These are phyloP conservation scores for Zhengitettix transpicula DNA, from an alignment of 2,888 invertebrate species.

Conservation along the genomic window DNA sequence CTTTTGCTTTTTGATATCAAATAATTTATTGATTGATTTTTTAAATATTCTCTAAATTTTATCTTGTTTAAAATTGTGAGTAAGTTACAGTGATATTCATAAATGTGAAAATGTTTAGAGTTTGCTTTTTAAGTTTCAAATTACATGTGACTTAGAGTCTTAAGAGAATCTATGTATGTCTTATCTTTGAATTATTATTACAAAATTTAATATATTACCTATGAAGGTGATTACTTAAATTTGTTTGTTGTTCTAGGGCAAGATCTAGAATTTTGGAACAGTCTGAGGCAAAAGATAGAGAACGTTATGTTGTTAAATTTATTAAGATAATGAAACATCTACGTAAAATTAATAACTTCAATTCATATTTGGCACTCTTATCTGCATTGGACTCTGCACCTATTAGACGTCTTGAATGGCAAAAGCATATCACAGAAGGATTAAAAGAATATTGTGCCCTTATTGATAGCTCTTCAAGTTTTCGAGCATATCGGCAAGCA, in stretches of 20 bases:
- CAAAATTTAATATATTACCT: no score
- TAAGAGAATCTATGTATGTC: no score
- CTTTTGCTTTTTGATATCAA: no score
- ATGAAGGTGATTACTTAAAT: no score
- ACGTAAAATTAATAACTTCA: conserved; percentile 94
- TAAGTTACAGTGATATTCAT: no score
- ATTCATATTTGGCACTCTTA: conserved; percentile 89
- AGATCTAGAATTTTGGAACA: conserved; percentile 83
- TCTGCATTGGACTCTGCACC: conserved; percentile 96
- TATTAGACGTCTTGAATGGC: conserved; percentile 81
- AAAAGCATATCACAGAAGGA: conserved; percentile 77
- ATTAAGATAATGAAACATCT: conserved; percentile 97
- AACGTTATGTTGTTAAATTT: conserved; percentile 86
- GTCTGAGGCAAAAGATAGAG: conserved; percentile 85
- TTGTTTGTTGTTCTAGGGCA: conserved; percentile 35
- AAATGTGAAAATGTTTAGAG: no score
- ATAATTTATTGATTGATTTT: no score
- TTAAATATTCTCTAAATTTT: no score
- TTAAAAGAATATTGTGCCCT: conserved; percentile 88
- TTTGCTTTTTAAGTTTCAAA: no score
- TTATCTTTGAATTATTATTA: no score
- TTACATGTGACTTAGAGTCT: no score
- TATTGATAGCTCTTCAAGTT: conserved; percentile 95
- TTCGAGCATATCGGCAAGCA: conserved; percentile 89
- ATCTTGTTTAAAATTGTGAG: no score